Evolutionary conservation across 2,888 invertebrate species (phyloP).

Genomic region (Dryobota labecula): DNA sequence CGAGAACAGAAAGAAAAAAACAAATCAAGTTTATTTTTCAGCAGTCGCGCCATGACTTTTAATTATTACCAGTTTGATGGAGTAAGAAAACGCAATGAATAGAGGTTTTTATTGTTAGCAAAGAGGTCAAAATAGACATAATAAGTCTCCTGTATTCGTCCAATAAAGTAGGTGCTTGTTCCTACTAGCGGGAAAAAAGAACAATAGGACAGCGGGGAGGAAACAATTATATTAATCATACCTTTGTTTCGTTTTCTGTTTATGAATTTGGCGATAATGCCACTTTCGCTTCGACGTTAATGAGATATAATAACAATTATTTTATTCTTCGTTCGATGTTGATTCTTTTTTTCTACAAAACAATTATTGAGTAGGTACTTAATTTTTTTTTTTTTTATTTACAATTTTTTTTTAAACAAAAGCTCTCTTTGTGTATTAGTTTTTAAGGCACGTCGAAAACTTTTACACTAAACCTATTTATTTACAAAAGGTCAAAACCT

Average conservation of each 20-base stretch:
- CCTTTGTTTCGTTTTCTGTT: conserved; percentile 24
- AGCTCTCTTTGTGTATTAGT: not conserved
- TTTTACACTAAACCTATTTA: conserved; percentile 1
- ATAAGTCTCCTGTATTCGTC: conserved; percentile 10
- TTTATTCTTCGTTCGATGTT: not conserved
- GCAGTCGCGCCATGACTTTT: not conserved
- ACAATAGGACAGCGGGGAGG: conserved; percentile 14
- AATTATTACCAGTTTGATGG: not conserved
- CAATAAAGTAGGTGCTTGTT: conserved; percentile 17
- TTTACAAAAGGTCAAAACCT: conserved; percentile 19
- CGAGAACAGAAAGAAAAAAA: not conserved
- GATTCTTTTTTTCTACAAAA: not conserved
- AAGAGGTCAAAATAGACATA: not conserved
- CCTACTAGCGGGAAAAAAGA: conserved; percentile 39
- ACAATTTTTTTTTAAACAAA: no score
- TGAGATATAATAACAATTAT: conserved; percentile 12
- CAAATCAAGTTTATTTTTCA: not conserved
- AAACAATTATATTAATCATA: conserved; percentile 41
- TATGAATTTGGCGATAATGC: conserved; percentile 14
- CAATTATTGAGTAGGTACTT: not conserved
- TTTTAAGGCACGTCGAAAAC: not conserved
- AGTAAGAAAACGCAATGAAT: not conserved
- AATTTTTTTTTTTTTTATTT: no score
- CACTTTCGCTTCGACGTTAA: conserved; percentile 20
- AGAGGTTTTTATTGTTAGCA: not conserved